A percentile compares a stretch with the other conserved stretches of the same genome.
Evolutionary conservation across 1,140 invertebrate species (phyloP).

Genomic region (Melitaea cinxia): DNA sequence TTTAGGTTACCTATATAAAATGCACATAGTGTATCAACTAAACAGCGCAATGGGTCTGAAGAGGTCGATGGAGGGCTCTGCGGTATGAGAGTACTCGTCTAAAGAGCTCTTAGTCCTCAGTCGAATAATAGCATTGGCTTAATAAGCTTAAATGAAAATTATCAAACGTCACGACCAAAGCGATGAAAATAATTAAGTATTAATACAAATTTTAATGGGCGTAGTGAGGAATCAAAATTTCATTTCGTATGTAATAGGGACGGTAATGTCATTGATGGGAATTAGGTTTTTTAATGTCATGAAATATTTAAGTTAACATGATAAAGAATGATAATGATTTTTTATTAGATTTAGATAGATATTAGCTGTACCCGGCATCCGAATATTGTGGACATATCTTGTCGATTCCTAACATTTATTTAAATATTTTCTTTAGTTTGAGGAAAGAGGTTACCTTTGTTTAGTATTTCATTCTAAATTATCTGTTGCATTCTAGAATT

Average conservation of each 20-base stretch:
- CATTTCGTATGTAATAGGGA: background rate
- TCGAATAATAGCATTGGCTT: constrained; percentile 4
- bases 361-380: too few relatives aligned
- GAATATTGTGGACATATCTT: too few relatives aligned
- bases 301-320: too few relatives aligned
- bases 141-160: constrained; percentile 8
- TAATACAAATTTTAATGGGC: background rate
- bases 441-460: too few relatives aligned
- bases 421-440: too few relatives aligned
- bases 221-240: background rate
- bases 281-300: too few relatives aligned
- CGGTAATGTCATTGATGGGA: too few relatives aligned
- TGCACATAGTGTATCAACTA: constrained; percentile 6
- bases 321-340: too few relatives aligned
- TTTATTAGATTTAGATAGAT: too few relatives aligned
- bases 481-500: too few relatives aligned
- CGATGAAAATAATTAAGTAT: background rate
- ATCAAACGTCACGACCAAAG: background rate
- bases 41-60: constrained; percentile 8
- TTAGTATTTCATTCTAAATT: too few relatives aligned
- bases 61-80: constrained; percentile 10
- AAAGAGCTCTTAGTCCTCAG: constrained; percentile 1
- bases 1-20: background rate
- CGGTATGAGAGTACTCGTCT: constrained; percentile 9
- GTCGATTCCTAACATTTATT: too few relatives aligned